Evolutionary conservation across 2,113 vertebrate genomes (phyloP).

Genomic region (Cynocephalus volans): DNA sequence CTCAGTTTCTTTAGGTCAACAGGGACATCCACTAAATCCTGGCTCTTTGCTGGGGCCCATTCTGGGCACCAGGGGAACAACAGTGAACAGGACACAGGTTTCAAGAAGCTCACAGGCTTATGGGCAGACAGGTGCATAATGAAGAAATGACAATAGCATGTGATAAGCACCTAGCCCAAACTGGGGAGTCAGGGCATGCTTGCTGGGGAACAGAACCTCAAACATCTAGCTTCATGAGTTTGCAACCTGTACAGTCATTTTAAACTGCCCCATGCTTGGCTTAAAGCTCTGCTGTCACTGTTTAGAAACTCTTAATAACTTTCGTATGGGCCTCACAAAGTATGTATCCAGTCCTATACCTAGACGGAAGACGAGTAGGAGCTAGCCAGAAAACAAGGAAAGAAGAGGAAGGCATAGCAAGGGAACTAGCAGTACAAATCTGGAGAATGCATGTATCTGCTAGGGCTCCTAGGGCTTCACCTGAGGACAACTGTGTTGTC

Average conservation of each 20-base stretch:
- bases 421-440: too few species aligned
- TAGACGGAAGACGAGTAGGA: background rate
- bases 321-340: background rate
- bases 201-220: background rate
- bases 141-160: background rate
- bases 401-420: background rate
- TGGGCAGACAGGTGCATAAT: background rate
- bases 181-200: background rate
- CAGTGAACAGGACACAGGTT: background rate
- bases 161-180: background rate
- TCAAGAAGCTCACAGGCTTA: background rate
- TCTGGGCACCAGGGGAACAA: background rate
- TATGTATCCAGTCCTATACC: background rate
- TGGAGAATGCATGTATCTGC: background rate
- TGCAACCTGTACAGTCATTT: background rate
- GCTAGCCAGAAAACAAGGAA: background rate
- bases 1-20: too few species aligned
- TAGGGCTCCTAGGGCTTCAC: background rate
- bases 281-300: background rate
- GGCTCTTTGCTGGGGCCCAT: background rate
- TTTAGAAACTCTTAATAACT: conserved; percentile 18
- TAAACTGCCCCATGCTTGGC: background rate
- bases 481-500: background rate
- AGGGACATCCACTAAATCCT: background rate
- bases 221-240: background rate